Evolutionary conservation across 2,113 vertebrate genomes (phyloP), one percentile per base, ranked within the genome.

Genomic region (Panurus biarmicus): DNA sequence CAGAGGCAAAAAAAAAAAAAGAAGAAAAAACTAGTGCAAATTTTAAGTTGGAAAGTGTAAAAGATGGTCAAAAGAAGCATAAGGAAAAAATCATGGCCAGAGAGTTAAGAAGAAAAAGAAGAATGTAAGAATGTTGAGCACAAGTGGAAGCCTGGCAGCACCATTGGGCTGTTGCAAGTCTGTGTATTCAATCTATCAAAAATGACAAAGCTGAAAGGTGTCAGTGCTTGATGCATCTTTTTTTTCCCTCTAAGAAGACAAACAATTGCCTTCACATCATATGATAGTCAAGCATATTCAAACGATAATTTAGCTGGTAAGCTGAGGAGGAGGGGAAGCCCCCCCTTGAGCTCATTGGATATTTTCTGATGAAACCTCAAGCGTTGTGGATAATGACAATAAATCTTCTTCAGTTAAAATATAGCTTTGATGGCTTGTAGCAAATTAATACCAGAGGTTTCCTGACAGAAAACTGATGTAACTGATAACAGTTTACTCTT

Each of bases 261-360:
- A 75, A 38, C 3, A n/a, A 50, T 69, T 38, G 6, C 72, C 58
- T 73, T 87, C 29, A 33, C 29, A 64, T 51, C 11, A 61, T 31
- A 18, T 54, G 35, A 42, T 14, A 69, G 64, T 38, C 25, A 57
- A 29, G 11, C 11, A 38, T 29, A 56, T 44, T 88, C 21, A 45
- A 70, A 33, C 16, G 93, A 38, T 73, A 70, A 73, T 45, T 69
- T 76, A 25, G 4, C 24, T 62, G 67, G 54, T 38, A 38, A 66
- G 1, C 9, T 1, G 0, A 19, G 6, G 21, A 16, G 6, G 15
- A 24, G 11, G 9, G 7, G 36, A 69, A 94, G 9, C 31, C 0
- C 0, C 36, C 0, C 36, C 24, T 70, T 51, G 48, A 87, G 33
- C 36, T 93, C 75, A 15, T 26, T 66, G 42, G 58, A 2, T 91